Conservation (phyloP, 2,113 vertebrate genomes). For the Brevimyrus niger region DNA sequence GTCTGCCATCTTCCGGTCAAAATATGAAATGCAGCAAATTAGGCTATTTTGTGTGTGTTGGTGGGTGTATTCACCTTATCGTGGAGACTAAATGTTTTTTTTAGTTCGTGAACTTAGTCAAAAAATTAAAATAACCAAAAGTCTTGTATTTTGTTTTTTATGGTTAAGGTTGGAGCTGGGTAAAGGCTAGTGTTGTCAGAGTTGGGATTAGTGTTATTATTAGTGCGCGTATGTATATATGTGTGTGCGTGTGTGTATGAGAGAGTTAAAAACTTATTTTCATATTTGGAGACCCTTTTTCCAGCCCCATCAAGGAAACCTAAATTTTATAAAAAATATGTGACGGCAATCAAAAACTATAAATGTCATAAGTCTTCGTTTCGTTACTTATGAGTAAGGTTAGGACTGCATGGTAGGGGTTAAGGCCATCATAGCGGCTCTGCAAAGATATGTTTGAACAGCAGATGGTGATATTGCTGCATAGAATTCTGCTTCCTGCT, state of each 20-base stretch:
- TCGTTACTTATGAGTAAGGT: not conserved
- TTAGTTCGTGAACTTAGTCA: not conserved
- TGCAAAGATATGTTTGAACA: not conserved
- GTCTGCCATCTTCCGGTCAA: constrained; percentile 7
- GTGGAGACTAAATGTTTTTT: not conserved
- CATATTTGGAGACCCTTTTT: too few relatives aligned
- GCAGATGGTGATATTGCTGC: not conserved
- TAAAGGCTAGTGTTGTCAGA: not conserved
- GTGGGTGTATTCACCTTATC: not conserved
- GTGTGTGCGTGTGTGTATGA: not conserved
- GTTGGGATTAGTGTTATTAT: not conserved
- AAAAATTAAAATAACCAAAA: not conserved
- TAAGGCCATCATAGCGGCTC: not conserved
- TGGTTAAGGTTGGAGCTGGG: not conserved
- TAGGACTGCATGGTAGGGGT: not conserved
- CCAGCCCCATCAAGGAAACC: too few relatives aligned
- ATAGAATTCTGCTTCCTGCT: not conserved
- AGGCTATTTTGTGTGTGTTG: not conserved
- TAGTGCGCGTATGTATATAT: not conserved
- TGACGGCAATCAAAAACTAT: not conserved
- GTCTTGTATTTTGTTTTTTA: not conserved
- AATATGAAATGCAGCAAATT: not conserved
- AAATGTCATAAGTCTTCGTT: not conserved
- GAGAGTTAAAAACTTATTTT: too few relatives aligned
- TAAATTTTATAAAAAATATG: not conserved